A percentile compares a stretch with the other conserved stretches of the same genome.
phyloP scores from a whole-genome alignment of 1,140 invertebrate species.

The Diuraphis noxia region DNA sequence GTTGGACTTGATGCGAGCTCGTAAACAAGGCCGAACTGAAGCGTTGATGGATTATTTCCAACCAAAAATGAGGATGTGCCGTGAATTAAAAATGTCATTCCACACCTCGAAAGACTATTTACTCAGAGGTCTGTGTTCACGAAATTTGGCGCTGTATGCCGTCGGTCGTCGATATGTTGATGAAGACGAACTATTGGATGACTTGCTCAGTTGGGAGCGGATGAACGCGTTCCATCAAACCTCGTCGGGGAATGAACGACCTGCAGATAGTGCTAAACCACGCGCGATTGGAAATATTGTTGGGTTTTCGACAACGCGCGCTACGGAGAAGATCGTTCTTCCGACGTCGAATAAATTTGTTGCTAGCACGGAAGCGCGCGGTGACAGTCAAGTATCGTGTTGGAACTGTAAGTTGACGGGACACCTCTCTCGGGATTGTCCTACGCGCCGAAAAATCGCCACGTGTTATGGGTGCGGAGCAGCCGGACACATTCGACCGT shows the following conservation, averaged over 20 bases:
- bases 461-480: background rate
- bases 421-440: background rate
- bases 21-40: background rate
- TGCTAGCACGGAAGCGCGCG: too few species aligned
- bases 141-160: background rate
- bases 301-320: too few species aligned
- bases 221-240: background rate
- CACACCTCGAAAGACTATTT: background rate
- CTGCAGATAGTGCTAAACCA: too few species aligned
- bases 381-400: background rate
- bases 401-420: background rate
- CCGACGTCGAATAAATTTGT: background rate
- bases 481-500: background rate
- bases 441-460: background rate
- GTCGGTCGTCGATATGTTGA: background rate
- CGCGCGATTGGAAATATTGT: too few species aligned
- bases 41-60: background rate
- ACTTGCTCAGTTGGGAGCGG: background rate
- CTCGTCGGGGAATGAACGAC: rapidly evolving
- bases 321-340: background rate
- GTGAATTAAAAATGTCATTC: background rate
- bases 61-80: background rate
- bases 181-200: background rate
- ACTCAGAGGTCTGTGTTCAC: background rate
- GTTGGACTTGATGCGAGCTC: background rate